Evolutionary conservation across 2,888 invertebrate genomes (phyloP).

Genomic region (Protodeltote pygarga): DNA sequence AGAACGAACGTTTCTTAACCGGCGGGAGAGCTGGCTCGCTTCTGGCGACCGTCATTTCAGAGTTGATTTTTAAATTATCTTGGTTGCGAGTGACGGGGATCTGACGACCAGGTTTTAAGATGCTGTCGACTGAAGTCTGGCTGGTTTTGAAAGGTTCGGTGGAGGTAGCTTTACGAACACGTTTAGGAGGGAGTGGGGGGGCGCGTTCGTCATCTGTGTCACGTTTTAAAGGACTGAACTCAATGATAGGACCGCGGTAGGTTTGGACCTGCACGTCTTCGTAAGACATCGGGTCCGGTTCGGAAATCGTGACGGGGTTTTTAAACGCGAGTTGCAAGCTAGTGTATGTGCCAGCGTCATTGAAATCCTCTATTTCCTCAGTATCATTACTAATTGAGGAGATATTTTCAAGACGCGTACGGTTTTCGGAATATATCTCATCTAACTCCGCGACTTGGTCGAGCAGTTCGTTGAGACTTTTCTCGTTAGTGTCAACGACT

Average conservation of each 20-base stretch:
- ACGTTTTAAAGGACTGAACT: conserved; percentile 82
- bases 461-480: conserved; percentile 90
- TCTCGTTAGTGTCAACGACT: conserved; percentile 82
- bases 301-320: conserved; percentile 90
- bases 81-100: conserved; percentile 66
- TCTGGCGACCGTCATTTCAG: conserved; percentile 64
- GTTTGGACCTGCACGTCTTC: conserved; percentile 87
- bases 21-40: conserved; percentile 81
- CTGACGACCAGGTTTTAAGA: conserved; percentile 73
- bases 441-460: conserved; percentile 93
- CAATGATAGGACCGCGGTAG: conserved; percentile 84
- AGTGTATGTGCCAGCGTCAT: conserved; percentile 93
- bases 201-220: conserved; percentile 88
- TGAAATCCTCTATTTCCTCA: conserved; percentile 88
- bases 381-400: conserved; percentile 58
- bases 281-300: conserved; percentile 82
- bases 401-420: conserved; percentile 86
- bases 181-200: conserved; percentile 94
- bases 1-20: conserved; percentile 80
- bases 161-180: conserved; percentile 86
- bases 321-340: conserved; percentile 95
- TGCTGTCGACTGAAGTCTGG: conserved; percentile 77
- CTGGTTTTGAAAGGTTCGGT: conserved; percentile 75
- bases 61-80: conserved; percentile 50
- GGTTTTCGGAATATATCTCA: conserved; percentile 92